Base-by-base conservation (phyloP, 2,888 invertebrate species). In the Rugalucina vietnamica region DNA sequence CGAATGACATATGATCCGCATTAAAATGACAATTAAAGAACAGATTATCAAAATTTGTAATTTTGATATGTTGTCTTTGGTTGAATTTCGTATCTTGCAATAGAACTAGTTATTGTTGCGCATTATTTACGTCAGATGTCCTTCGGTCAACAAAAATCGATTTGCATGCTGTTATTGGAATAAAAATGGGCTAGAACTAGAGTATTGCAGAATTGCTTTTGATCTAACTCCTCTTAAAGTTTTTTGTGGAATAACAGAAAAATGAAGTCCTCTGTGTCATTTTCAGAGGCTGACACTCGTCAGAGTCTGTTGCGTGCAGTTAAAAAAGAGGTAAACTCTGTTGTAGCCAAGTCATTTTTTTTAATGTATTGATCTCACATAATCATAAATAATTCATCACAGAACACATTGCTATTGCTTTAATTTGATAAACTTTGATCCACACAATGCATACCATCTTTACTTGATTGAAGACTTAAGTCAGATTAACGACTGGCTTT, bases 301-400 rank as follows among this genome's bases (percentile, higher is more conserved):
- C 97, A 97, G 93, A 96, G 96, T 91, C 96, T 98, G 90, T 97
- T 98, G 85, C 96, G 97, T 75, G 96, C 96, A 87, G 97, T 98
- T 71, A 98, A 98, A 95, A 97, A 97, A 94, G 98, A 96, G 95
- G 96, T 95, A 91, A 93, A 94, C 34, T 34, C n/a, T n/a, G n/a
- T n/a, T n/a, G n/a, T n/a, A n/a, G n/a, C n/a, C n/a, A n/a, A n/a
- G n/a, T n/a, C n/a, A n/a, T 32, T 8, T 18, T 32, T 65, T 49
- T 49, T 54, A 39, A 27, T 76, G n/a, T 81, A 72, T 80, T 69
- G 80, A 80, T 80, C 75, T 12, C 24, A 37, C 73, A 84, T 88
- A 71, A 88, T 79, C 90, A 90, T 90, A 90, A 90, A 88, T 90
- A 88, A 89, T 90, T 88, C 84, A 84, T 79, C 73, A 73, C 29